These are phyloP conservation scores for Dione vanillae DNA, from an alignment of 2,888 invertebrate species.

Conservation along the genomic window DNA sequence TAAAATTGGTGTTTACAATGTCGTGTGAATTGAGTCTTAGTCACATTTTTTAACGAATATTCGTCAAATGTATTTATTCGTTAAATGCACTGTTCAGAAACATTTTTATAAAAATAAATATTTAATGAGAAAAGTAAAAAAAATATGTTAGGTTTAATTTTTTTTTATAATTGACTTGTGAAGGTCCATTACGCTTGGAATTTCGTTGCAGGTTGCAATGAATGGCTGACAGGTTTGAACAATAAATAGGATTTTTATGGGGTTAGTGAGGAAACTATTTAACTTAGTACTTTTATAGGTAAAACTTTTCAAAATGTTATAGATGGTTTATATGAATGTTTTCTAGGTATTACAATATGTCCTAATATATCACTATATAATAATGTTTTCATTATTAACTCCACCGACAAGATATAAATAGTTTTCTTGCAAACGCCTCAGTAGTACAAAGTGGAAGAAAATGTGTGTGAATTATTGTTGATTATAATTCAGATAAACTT, in stretches of 20 bases:
- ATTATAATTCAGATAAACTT: slow-evolving; percentile 29
- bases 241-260: slow-evolving; percentile 43
- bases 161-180: slow-evolving; percentile 40
- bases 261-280: slow-evolving; percentile 49
- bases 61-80: slow-evolving; percentile 27
- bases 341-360: slow-evolving; percentile 28
- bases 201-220: slow-evolving; percentile 51
- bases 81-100: slow-evolving; percentile 25
- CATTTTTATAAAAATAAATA: slow-evolving; percentile 19
- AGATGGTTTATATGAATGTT: slow-evolving; percentile 27
- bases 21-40: slow-evolving; percentile 10
- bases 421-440: slow-evolving; percentile 60
- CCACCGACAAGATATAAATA: slow-evolving; percentile 38
- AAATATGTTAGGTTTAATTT: slow-evolving; percentile 30
- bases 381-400: slow-evolving; percentile 11
- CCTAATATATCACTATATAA: neutral
- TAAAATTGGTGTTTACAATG: slow-evolving; percentile 2
- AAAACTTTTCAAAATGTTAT: slow-evolving; percentile 33
- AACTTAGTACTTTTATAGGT: slow-evolving; percentile 34
- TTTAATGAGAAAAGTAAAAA: slow-evolving; percentile 27
- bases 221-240: slow-evolving; percentile 48
- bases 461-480: slow-evolving; percentile 42
- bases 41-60: slow-evolving; percentile 29
- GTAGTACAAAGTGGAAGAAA: slow-evolving; percentile 68
- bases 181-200: slow-evolving; percentile 48